These are phyloP conservation scores for Chitala chitala DNA, from an alignment of 2,113 vertebrate genomes.

Conservation along the genomic window DNA sequence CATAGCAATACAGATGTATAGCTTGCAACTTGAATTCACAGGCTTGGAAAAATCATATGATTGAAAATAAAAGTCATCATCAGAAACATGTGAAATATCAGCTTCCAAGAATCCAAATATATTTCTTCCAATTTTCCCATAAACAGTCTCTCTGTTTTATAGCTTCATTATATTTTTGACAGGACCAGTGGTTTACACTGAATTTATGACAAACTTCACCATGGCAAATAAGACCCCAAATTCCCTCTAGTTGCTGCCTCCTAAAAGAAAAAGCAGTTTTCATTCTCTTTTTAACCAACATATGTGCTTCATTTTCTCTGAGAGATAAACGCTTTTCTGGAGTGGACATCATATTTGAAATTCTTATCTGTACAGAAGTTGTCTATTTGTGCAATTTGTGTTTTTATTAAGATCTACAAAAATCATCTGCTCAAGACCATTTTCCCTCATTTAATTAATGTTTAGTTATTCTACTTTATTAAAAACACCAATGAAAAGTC, in stretches of 20 bases:
- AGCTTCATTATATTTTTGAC: slow-evolving; percentile 42
- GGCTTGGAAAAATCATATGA: slow-evolving; percentile 38
- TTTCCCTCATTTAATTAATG: no score
- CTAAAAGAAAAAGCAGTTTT: slow-evolving; percentile 14
- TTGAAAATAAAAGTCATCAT: slow-evolving; percentile 45
- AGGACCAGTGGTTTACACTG: slow-evolving; percentile 44
- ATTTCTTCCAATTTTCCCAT: slow-evolving; percentile 58
- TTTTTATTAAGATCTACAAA: no score
- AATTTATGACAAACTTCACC: slow-evolving; percentile 54
- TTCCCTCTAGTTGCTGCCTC: slow-evolving; percentile 38
- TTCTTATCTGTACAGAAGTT: no score
- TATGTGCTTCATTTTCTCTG: background rate
- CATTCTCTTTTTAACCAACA: background rate
- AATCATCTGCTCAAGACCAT: background rate
- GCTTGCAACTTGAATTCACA: background rate
- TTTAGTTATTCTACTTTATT: no score
- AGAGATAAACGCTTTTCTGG: background rate
- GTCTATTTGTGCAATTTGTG: no score
- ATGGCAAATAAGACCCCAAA: slow-evolving; percentile 41
- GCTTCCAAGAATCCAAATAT: slow-evolving; percentile 51
- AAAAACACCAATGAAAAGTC: no score
- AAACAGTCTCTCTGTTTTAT: slow-evolving; percentile 50
- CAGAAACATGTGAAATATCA: slow-evolving; percentile 47
- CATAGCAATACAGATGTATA: background rate
- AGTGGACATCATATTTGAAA: background rate